A percentile compares a stretch with the other conserved stretches of the same genome.
phyloP scores from a whole-genome alignment of 2,888 invertebrate genomes.

The Operophtera brumata region DNA sequence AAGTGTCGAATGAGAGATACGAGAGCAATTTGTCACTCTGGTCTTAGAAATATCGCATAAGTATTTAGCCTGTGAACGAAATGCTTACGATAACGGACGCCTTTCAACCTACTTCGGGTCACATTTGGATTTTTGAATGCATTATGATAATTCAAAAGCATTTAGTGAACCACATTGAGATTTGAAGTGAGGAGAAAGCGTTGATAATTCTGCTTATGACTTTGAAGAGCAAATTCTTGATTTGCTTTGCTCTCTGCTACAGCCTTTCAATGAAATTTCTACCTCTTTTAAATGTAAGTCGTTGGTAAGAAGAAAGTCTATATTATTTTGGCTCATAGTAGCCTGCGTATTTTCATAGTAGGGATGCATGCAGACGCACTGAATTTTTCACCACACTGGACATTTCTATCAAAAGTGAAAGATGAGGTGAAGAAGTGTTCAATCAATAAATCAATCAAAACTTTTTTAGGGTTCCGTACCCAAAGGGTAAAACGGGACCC shows the following conservation, averaged over 20 bases:
- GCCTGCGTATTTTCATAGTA: too few species aligned
- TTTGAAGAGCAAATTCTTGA: slow-evolving; percentile 20
- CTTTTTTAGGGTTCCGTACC: too few species aligned
- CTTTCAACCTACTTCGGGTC: slow-evolving; percentile 15
- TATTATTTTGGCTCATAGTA: too few species aligned
- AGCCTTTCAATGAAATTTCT: not conserved
- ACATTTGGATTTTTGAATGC: slow-evolving; percentile 17
- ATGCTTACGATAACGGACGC: slow-evolving; percentile 20
- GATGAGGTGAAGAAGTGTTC: too few species aligned
- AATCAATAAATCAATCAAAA: too few species aligned
- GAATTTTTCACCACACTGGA: too few species aligned
- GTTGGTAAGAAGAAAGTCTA: too few species aligned
- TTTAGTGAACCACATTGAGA: slow-evolving; percentile 18
- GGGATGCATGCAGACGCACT: too few species aligned
- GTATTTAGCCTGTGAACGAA: slow-evolving; percentile 20
- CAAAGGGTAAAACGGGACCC: too few species aligned
- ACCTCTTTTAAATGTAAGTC: too few species aligned
- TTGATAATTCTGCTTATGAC: slow-evolving; percentile 17
- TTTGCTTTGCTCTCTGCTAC: not conserved
- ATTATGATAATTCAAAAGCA: slow-evolving; percentile 19
- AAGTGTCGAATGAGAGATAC: slow-evolving; percentile 49
- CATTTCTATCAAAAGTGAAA: too few species aligned
- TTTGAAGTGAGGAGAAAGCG: slow-evolving; percentile 26
- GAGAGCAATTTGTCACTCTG: slow-evolving; percentile 50
- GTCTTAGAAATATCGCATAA: slow-evolving; percentile 41